These are phyloP conservation scores for Catotricha subobsoleta DNA, from an alignment of 2,888 invertebrate species.

Conservation along the genomic window DNA sequence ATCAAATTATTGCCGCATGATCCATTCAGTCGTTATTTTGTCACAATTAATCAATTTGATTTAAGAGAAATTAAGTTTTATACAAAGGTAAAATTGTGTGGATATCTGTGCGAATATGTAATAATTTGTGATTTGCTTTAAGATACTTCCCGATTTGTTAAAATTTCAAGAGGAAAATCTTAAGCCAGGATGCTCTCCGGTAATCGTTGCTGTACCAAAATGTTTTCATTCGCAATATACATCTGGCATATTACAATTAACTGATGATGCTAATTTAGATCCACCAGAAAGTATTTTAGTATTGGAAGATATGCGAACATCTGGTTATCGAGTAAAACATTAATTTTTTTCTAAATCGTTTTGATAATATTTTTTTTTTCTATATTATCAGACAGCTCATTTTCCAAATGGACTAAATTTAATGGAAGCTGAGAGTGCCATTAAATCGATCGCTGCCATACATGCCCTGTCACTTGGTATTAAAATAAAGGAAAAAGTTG, in stretches of 20 bases:
- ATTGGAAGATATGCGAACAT: slow-evolving; percentile 50
- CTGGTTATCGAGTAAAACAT: slow-evolving; percentile 33
- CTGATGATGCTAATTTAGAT: slow-evolving; percentile 22
- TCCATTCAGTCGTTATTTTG: slow-evolving; percentile 61
- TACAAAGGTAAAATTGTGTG: slow-evolving; percentile 40
- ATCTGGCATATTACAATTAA: slow-evolving; percentile 21
- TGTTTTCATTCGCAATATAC: slow-evolving; percentile 49
- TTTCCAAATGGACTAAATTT: slow-evolving; percentile 17
- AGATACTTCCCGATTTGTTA: slow-evolving; percentile 52
- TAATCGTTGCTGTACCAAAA: slow-evolving; percentile 46
- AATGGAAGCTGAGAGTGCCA: slow-evolving; percentile 46
- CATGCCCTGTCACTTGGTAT: slow-evolving; percentile 53
- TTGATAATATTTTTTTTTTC: slow-evolving; percentile 8
- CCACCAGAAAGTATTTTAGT: slow-evolving; percentile 51
- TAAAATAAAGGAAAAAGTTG: slow-evolving; percentile 32
- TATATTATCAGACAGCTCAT: slow-evolving; percentile 14
- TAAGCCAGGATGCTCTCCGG: slow-evolving; percentile 25
- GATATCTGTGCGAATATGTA: neutral
- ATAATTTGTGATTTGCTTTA: slow-evolving; percentile 15
- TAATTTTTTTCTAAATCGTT: neutral
- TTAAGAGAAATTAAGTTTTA: slow-evolving; percentile 67
- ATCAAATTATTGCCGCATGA: slow-evolving; percentile 62
- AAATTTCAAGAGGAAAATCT: slow-evolving; percentile 36
- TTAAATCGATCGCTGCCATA: slow-evolving; percentile 50
- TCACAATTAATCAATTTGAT: slow-evolving; percentile 68